Percentiles rank a stretch among this genome's conserved stretches.
These are phyloP conservation scores for Halcyon smyrnensis DNA, from an alignment of 2,797 vertebrate species.

Conservation along the genomic window DNA sequence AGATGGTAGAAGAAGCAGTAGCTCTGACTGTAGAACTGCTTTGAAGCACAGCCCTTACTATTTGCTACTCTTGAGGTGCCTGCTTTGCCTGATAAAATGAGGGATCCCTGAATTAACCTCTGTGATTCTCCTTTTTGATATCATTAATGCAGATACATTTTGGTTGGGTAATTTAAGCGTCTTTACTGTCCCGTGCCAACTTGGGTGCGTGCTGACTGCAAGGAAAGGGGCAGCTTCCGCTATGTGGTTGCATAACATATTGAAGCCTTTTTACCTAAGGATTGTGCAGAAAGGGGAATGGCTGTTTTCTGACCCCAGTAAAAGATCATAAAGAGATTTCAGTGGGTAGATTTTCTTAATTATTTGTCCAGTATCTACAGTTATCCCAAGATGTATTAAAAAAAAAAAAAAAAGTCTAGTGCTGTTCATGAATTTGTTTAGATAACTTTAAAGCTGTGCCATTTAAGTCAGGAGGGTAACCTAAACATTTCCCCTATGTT, in stretches of 20 bases:
- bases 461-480: slow-evolving; percentile 19
- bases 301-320: background rate
- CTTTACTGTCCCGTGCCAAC: background rate
- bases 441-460: slow-evolving; percentile 10
- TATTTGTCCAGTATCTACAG: background rate
- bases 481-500: slow-evolving; percentile 53
- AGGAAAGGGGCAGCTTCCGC: background rate
- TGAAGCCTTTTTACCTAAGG: background rate
- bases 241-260: accelerated
- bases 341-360: background rate
- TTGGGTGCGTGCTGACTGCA: background rate
- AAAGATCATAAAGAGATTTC: background rate
- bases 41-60: background rate
- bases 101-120: background rate
- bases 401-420: background rate
- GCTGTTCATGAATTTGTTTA: slow-evolving; percentile 40
- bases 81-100: background rate
- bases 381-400: background rate
- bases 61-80: background rate
- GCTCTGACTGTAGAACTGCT: background rate
- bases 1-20: slow-evolving; percentile 24
- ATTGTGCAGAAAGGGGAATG: background rate
- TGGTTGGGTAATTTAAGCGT: background rate
- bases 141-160: background rate
- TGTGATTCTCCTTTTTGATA: background rate